phyloP scores from a whole-genome alignment of 2,797 vertebrate species.

The Thalassophryne amazonica region DNA sequence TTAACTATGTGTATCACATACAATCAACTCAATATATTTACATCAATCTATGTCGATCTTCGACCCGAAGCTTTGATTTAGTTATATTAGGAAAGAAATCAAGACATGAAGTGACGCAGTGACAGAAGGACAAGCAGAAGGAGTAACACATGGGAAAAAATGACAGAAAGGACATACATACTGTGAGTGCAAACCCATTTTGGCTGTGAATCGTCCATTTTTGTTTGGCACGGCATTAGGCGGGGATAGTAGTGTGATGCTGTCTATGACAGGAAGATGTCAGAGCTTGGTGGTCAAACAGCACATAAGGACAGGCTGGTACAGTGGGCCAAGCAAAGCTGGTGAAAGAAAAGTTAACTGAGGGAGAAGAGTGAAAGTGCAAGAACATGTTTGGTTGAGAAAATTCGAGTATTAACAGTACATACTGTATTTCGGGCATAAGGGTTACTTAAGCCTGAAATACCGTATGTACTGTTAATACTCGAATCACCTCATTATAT shows the following conservation, averaged over 20 bases:
- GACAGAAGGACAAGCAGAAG: slow-evolving; percentile 32
- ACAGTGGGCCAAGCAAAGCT: slow-evolving; percentile 3
- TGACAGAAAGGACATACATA: slow-evolving; percentile 26
- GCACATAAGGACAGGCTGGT: slow-evolving; percentile 31
- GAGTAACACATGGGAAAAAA: slow-evolving; percentile 17
- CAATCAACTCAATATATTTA: too few species aligned
- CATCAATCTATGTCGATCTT: too few species aligned
- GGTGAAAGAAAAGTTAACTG: slow-evolving; percentile 1
- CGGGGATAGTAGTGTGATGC: slow-evolving; percentile 7
- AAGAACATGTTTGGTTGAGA: not conserved
- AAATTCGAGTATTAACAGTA: not conserved
- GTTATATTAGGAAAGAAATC: not conserved
- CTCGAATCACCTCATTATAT: too few species aligned
- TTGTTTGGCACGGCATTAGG: slow-evolving; percentile 32
- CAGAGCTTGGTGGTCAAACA: slow-evolving; percentile 32
- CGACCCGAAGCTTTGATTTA: too few species aligned
- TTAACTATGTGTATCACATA: too few species aligned
- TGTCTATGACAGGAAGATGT: slow-evolving; percentile 28
- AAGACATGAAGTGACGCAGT: not conserved
- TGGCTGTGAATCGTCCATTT: slow-evolving; percentile 21
- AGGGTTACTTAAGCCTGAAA: too few species aligned
- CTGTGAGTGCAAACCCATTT: slow-evolving; percentile 20
- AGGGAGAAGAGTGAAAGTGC: not conserved
- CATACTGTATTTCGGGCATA: too few species aligned
- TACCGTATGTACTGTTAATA: too few species aligned